Base-by-base conservation (phyloP, 1,140 invertebrate species). In the Coelopa frigida region DNA sequence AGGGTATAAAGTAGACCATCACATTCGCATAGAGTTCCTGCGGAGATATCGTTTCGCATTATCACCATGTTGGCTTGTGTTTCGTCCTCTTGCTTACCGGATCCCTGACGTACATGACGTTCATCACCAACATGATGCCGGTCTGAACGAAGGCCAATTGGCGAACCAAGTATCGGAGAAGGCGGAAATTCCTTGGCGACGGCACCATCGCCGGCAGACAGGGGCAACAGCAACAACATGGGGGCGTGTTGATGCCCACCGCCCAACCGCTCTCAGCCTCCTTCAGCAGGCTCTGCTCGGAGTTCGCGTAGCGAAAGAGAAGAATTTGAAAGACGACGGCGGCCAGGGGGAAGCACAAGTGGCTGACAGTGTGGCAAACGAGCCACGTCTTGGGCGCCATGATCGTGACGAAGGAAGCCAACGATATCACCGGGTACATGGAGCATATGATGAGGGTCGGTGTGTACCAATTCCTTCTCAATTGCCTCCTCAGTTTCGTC, bases 91-190 rank as follows among this genome's bases (percentile, higher is more conserved):
- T 4, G 24, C 29, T 44, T 31, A 51, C 50, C 50, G 21, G 20
- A 15, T 51, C 45, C 8, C 20, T 33, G 10, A 63, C 63, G 27
- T 61, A 67, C 7, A 67, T 56, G 8, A 61, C 53, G 33, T 66
- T 66, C 54, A 67, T 56, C 11, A 63, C 54, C 31, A 67, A 48
- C 63, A 67, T 66, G 5, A 66, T 60, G 44, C 51, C 51, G n/a
- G 58, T 57, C 50, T 68, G 64, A 40, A 61, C 56, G 49, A 67
- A 60, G 32, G 59, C 59, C 62, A 68, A 63, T 49, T 68, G 64
- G 55, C 54, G 62, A 8, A 68, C 59, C 54, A 68, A 54, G 22
- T 61, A 68, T 6, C 59, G 50, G 1, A 61, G 51, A 5, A 64
- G 49, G 46, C 54, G 58, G 7, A 68, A 37, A 36, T 61, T 63